Percentiles rank a stretch among this genome's conserved stretches.
Evolutionary conservation across 2,888 invertebrate genomes (phyloP).

Genomic region (Drosophila lutescens): DNA sequence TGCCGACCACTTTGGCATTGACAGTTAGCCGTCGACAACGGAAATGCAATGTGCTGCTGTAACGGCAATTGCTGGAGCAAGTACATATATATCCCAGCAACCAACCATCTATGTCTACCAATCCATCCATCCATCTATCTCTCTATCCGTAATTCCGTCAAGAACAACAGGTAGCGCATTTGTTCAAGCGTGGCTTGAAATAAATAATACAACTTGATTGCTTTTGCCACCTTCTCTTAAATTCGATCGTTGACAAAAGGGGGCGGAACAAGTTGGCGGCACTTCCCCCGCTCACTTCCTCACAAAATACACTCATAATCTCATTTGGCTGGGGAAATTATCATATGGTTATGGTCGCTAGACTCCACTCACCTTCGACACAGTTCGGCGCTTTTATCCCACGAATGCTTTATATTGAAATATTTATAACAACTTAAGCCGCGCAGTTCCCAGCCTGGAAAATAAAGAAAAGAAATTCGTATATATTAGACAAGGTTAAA

Average conservation of each 20-base stretch:
- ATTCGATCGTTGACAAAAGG: conserved; percentile 26
- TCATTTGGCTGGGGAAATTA: conserved; percentile 52
- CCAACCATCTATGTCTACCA: conserved; percentile 17
- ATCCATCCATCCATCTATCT: conserved; percentile 37
- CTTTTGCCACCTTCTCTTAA: conserved; percentile 36
- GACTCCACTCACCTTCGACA: conserved; percentile 92
- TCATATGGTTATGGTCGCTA: conserved; percentile 65
- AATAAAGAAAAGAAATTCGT: conserved; percentile 63
- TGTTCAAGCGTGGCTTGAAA: conserved; percentile 58
- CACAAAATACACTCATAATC: conserved; percentile 19
- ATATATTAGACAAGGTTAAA: conserved; percentile 44
- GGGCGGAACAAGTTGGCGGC: conserved; percentile 40
- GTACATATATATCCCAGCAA: conserved; percentile 23
- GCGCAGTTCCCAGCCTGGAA: conserved; percentile 96
- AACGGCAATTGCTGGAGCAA: conserved; percentile 61
- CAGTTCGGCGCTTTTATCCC: conserved; percentile 97
- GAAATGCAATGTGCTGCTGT: conserved; percentile 77
- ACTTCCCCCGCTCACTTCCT: conserved; percentile 58
- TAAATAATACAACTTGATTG: conserved; percentile 33
- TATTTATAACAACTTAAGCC: conserved; percentile 97
- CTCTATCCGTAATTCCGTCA: conserved; percentile 33
- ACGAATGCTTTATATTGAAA: conserved; percentile 97
- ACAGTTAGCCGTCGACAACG: conserved; percentile 75
- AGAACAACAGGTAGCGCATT: conserved; percentile 59
- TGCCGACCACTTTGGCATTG: conserved; percentile 72